Evolutionary conservation across 2,888 invertebrate genomes (phyloP).

Genomic region (Schrankia costaestrigalis): DNA sequence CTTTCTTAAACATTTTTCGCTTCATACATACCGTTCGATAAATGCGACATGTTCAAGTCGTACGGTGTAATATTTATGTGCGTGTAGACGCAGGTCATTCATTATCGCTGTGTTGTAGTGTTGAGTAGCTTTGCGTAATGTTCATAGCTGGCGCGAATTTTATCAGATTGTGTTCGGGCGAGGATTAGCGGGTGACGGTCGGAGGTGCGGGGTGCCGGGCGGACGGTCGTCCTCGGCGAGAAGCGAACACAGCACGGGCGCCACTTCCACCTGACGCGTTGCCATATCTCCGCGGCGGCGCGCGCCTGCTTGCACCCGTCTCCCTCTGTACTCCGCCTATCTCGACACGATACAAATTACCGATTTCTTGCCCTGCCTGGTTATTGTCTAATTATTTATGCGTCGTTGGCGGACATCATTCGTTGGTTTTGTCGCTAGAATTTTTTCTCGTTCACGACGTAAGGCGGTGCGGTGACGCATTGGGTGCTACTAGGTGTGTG

Average conservation of each 20-base stretch:
- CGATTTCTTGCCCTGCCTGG: slow-evolving; percentile 76
- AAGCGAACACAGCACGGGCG: slow-evolving; percentile 62
- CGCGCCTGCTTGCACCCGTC: slow-evolving; percentile 69
- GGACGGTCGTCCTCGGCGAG: slow-evolving; percentile 63
- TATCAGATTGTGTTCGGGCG: slow-evolving; percentile 78
- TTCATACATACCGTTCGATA: slow-evolving; percentile 55
- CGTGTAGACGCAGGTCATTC: slow-evolving; percentile 66
- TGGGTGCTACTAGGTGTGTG: slow-evolving; percentile 58
- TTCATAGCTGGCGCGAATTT: slow-evolving; percentile 80
- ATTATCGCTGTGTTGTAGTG: slow-evolving; percentile 71
- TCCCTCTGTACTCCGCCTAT: slow-evolving; percentile 72
- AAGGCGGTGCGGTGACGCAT: slow-evolving; percentile 61
- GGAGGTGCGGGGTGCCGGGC: slow-evolving; percentile 51
- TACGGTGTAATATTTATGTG: slow-evolving; percentile 56
- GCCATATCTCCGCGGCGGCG: slow-evolving; percentile 74
- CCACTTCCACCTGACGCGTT: slow-evolving; percentile 80
- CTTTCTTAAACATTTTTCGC: slow-evolving; percentile 74
- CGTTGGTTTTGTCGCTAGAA: slow-evolving; percentile 64
- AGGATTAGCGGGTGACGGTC: slow-evolving; percentile 69
- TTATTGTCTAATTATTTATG: slow-evolving; percentile 80
- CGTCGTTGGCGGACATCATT: slow-evolving; percentile 62
- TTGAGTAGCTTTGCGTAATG: slow-evolving; percentile 76
- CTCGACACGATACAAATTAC: slow-evolving; percentile 75
- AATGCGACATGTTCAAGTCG: slow-evolving; percentile 55
- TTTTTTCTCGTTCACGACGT: slow-evolving; percentile 57